Conservation (phyloP, 2,888 invertebrate genomes). For the Clepsis dumicolana region DNA sequence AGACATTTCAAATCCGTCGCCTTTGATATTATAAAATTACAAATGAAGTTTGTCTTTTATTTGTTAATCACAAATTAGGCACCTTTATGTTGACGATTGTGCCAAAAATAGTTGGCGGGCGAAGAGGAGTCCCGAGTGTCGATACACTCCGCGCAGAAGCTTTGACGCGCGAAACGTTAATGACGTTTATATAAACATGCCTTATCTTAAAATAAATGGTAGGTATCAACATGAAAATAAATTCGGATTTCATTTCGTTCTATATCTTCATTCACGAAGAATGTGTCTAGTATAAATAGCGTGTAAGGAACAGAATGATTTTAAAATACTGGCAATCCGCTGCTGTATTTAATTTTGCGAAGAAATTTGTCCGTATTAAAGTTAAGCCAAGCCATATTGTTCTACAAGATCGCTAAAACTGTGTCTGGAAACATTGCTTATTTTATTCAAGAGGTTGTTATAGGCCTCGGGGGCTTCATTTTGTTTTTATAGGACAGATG, state of each 20-base stretch:
- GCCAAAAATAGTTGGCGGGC: constrained; percentile 63
- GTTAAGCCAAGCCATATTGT: constrained; percentile 14
- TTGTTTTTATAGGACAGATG: constrained; percentile 57
- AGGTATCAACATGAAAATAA: constrained; percentile 36
- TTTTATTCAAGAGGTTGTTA: constrained; percentile 59
- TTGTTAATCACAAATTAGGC: constrained; percentile 15
- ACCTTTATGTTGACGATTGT: constrained; percentile 36
- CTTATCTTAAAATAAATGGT: constrained; percentile 46
- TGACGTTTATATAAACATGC: constrained; percentile 65
- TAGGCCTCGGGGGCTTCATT: constrained; percentile 53
- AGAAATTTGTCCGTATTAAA: constrained; percentile 11
- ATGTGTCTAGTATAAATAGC: constrained; percentile 30
- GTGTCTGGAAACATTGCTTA: constrained; percentile 46
- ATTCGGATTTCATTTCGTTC: constrained; percentile 33
- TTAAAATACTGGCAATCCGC: constrained; percentile 9
- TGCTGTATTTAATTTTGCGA: constrained; percentile 19
- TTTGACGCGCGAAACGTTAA: constrained; percentile 77
- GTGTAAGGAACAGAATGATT: constrained; percentile 14
- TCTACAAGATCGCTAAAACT: constrained; percentile 15
- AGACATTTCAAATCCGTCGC: background rate
- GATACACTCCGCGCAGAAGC: constrained; percentile 63
- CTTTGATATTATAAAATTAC: constrained; percentile 14
- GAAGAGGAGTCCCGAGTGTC: constrained; percentile 50
- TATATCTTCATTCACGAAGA: constrained; percentile 38
- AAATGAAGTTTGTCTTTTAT: background rate